These are phyloP conservation scores for Pterocles orientalis DNA, from an alignment of 2,113 vertebrate species.

Conservation along the genomic window DNA sequence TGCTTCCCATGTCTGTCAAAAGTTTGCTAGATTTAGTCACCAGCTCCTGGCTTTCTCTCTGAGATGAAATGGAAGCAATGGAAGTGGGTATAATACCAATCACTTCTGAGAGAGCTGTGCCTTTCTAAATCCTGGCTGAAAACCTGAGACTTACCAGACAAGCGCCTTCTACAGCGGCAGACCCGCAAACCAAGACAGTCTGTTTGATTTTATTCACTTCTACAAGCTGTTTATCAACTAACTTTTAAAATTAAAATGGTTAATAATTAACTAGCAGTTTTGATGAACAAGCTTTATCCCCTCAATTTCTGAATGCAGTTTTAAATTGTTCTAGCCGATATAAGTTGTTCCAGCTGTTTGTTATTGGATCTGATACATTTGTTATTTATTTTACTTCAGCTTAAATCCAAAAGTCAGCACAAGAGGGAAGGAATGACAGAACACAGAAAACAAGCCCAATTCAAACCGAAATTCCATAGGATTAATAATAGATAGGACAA, in stretches of 20 bases:
- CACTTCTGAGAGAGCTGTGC: neutral
- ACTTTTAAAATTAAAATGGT: neutral
- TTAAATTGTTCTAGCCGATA: neutral
- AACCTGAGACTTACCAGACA: neutral
- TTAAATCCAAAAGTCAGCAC: neutral
- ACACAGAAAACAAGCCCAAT: neutral
- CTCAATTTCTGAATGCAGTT: neutral
- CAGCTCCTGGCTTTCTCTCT: neutral
- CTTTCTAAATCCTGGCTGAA: neutral
- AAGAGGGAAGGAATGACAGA: neutral
- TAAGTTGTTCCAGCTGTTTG: neutral
- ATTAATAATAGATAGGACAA: neutral
- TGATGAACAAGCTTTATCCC: neutral
- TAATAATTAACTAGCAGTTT: neutral
- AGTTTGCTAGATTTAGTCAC: neutral
- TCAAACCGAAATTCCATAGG: neutral
- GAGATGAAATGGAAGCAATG: neutral
- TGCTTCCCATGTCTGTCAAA: neutral
- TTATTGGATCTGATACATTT: neutral
- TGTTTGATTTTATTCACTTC: neutral
- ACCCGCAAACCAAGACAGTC: fast-evolving
- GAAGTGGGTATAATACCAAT: neutral
- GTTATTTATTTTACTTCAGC: neutral
- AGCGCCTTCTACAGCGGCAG: neutral
- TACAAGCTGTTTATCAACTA: neutral